Evolutionary conservation across 2,797 vertebrate species (phyloP), one percentile per base, ranked within the genome.

Genomic region (Ataeniobius toweri): DNA sequence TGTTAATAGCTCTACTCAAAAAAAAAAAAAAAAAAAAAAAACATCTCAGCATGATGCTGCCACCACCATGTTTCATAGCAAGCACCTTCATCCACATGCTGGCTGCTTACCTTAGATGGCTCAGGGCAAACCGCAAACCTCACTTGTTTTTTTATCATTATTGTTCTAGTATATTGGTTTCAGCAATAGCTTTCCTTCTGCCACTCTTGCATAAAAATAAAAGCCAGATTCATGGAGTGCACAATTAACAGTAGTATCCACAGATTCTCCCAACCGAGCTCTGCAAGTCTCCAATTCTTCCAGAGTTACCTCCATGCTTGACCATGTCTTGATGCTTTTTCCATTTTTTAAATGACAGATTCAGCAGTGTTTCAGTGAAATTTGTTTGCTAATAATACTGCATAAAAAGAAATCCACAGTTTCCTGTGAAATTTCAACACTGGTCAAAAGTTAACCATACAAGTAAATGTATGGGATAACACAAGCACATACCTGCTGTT

Each of bases 401-500:
- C 18, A 24, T 36, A 12, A 63, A 22, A 48, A 48, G 16, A 51
- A 67, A 67, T 24, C 36, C 36, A 22, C 14, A 41, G 18, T 36
- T 65, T 20, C 3, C 31, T 36, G 61, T 9, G 61, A 65, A 65
- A 36, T 65, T 20, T 10, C 16, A 36, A 39, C 63, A 22, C 63
- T 65, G 36, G 63, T 67, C 63, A 41, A 65, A 65, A 67, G 63
- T 41, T 41, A 22, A 6, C 14, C 41, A 69, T 26, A 48, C 1
- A 69, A 48, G 24, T 16, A 24, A 71, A 36, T 5, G 26, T 5
- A 39, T 8, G 3, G 55, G 28, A 31, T 16, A 16, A 16, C 53
- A 68, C 18, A 41, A 16, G 55, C n/a, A 83, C 97, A 93, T 85
- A 99, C 98, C 98, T 97, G 89, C 96, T 96, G 74, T 96, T 95